phyloP scores from a whole-genome alignment of 2,113 vertebrate genomes.

The Uropsilus gracilis region DNA sequence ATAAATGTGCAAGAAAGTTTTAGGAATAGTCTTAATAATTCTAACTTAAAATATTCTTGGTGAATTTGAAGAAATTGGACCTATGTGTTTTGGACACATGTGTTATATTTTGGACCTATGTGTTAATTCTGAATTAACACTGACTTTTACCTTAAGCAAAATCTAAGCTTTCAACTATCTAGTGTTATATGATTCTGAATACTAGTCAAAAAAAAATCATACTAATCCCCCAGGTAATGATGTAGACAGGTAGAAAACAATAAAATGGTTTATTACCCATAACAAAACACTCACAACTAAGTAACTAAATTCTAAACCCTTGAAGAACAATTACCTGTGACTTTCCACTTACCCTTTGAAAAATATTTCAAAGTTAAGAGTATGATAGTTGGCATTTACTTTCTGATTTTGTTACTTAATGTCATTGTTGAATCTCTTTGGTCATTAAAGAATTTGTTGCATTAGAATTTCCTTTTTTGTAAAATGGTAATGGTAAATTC shows the following conservation, averaged over 20 bases:
- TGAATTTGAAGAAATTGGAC: too few species aligned
- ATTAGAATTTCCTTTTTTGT: too few species aligned
- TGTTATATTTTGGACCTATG: not conserved
- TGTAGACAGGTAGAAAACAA: not conserved
- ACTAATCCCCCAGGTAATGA: not conserved
- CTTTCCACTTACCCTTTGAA: not conserved
- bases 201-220: not conserved
- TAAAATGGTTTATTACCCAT: not conserved
- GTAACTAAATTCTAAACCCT: not conserved
- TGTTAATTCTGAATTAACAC: not conserved
- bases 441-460: too few species aligned
- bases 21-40: not conserved
- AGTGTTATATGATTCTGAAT: not conserved
- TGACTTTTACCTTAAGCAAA: not conserved
- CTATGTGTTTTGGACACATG: too few species aligned
- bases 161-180: not conserved
- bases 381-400: not conserved
- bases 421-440: too few species aligned
- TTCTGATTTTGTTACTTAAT: not conserved
- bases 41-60: not conserved
- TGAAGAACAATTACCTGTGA: not conserved
- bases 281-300: constrained; percentile 16
- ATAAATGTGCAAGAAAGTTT: not conserved
- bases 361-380: not conserved
- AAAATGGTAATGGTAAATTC: not conserved